Base-by-base conservation (phyloP, 2,113 vertebrate genomes). In the Saccopteryx leptura region DNA sequence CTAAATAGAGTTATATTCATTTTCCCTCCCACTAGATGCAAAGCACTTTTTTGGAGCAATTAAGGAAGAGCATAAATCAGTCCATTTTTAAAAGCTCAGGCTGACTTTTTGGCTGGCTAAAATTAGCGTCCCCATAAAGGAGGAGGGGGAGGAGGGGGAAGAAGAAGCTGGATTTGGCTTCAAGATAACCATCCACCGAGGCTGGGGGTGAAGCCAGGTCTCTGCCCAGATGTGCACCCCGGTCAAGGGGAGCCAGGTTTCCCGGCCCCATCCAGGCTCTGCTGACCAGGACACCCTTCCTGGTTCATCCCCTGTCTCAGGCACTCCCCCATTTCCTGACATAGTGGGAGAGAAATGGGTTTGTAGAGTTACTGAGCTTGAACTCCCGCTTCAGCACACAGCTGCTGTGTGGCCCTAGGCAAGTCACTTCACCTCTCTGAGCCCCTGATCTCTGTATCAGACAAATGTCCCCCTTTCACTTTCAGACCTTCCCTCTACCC, bases 31-130 rank as follows among this genome's bases (percentile, higher is more conserved):
- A 74, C 81, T 95, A 78, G 85, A 95, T 86, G 88, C 89, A 91
- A 92, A 95, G 61, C 58, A 1, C 66, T 96, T 93, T 96, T 97
- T 97, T 83, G 86, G 94, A 97, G 96, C 97, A 98, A 98, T 98
- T 98, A 97, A 97, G 95, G 83, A 94, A 96, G 83, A 85, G 79
- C 96, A 96, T 98, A 98, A 98, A 98, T 98, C 97, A 97, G 97
- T 81, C 93, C 96, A 0, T 94, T 93, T 96, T 96, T 97, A 96
- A 98, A 96, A 96, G 97, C 97, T 96, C 80, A 15, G 75, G 80
- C 96, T 93, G 94, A 96, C 96, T 98, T 74, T 89, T 88, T 97
- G 89, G 61, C 91, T 96, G 89, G 89, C 96, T 98, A 97, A 98
- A 97, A 97, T 97, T 98, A 97, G 97, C 2, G 50, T 56, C 86